These are phyloP conservation scores for Porites rus DNA, from an alignment of 92 coral and sea anemone species.

Conservation along the genomic window DNA sequence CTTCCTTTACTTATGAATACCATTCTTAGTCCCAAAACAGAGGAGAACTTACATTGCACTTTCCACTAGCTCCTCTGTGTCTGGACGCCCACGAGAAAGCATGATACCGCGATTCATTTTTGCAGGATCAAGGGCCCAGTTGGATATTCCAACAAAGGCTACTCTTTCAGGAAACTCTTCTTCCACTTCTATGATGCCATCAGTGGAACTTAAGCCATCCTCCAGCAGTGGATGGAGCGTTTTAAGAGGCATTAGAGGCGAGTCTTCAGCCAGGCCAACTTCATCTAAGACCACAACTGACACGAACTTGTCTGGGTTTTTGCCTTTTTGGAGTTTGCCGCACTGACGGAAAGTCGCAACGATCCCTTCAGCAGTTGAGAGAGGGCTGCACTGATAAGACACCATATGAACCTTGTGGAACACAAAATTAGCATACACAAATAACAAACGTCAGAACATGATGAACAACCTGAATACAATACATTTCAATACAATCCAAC, in stretches of 20 bases:
- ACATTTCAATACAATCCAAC: no score
- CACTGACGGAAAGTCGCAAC: slow-evolving; percentile 71
- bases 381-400: slow-evolving; percentile 83
- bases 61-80: slow-evolving; percentile 64
- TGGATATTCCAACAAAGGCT: slow-evolving; percentile 89
- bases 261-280: slow-evolving; percentile 82
- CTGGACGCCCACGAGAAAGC: slow-evolving; percentile 83
- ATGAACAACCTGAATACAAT: no score
- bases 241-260: slow-evolving; percentile 84
- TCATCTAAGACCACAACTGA: slow-evolving; percentile 83
- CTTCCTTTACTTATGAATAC: not conserved
- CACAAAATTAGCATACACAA: not conserved
- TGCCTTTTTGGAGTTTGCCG: slow-evolving; percentile 74
- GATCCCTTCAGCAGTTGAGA: slow-evolving; percentile 82
- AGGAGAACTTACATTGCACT: slow-evolving; percentile 79
- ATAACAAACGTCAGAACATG: no score
- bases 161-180: slow-evolving; percentile 66
- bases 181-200: slow-evolving; percentile 64
- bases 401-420: slow-evolving; percentile 75
- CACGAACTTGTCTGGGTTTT: slow-evolving; percentile 70
- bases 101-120: slow-evolving; percentile 88
- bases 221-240: slow-evolving; percentile 89
- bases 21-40: not conserved
- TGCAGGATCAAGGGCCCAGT: slow-evolving; percentile 94
- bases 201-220: slow-evolving; percentile 68